Percentiles rank a stretch among this genome's conserved stretches.
Conservation (phyloP, 2,113 vertebrate genomes). For the Podiceps cristatus region DNA sequence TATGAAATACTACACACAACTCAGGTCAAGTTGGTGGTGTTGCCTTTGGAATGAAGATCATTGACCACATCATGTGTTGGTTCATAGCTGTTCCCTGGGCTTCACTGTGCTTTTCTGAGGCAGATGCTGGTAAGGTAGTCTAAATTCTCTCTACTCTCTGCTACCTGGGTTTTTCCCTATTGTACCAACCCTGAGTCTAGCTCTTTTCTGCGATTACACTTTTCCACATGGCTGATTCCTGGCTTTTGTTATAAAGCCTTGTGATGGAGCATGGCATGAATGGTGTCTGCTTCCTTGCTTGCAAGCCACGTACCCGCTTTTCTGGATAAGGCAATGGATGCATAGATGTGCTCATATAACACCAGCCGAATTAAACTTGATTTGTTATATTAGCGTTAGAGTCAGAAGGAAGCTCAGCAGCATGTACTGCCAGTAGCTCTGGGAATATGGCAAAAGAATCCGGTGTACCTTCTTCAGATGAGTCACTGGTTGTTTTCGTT, state of each 20-base stretch:
- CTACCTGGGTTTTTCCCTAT: too few relatives aligned
- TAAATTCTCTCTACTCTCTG: neutral
- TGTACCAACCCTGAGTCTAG: neutral
- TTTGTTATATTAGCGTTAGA: neutral
- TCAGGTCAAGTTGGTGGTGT: neutral
- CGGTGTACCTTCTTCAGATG: neutral
- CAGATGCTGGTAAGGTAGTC: neutral
- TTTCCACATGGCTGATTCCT: neutral
- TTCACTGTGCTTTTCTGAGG: neutral
- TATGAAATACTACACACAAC: neutral
- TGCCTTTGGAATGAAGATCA: neutral
- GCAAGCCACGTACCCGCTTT: fast-evolving
- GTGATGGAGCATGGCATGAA: neutral
- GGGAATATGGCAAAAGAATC: neutral
- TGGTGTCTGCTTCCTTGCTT: neutral
- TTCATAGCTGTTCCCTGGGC: neutral
- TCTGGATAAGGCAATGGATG: neutral
- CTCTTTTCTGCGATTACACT: neutral
- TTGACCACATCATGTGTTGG: fast-evolving
- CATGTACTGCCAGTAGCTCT: neutral
- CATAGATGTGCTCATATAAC: neutral
- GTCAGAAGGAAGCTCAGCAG: neutral
- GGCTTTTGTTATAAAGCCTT: neutral
- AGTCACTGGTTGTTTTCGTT: neutral
- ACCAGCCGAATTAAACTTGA: neutral